A percentile compares a stretch with the other conserved stretches of the same genome.
Conservation (phyloP, 2,888 invertebrate species). For the Orthonychiurus folsomi region DNA sequence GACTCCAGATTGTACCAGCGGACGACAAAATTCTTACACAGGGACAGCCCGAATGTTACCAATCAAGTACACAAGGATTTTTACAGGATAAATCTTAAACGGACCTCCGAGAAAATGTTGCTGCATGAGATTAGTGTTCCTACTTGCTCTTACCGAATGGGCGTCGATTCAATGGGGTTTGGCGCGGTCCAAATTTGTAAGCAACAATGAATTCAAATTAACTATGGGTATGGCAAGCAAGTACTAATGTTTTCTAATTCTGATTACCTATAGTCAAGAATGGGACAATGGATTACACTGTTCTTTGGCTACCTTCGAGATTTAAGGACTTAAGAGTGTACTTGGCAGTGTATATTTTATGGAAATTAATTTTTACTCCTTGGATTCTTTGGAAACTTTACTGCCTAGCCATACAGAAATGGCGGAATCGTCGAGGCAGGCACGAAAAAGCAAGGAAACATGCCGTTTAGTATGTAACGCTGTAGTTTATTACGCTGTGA, state of each 20-base stretch:
- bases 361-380: constrained; percentile 40
- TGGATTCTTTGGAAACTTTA: constrained; percentile 17
- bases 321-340: constrained; percentile 57
- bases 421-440: neutral
- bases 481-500: neutral
- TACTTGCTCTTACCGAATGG: constrained; percentile 95
- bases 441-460: neutral
- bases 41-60: neutral
- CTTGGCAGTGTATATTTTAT: constrained; percentile 44
- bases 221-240: constrained; percentile 12
- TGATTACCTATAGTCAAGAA: constrained; percentile 52
- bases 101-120: constrained; percentile 17
- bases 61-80: neutral
- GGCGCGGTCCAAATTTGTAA: constrained; percentile 68
- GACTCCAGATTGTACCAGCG: neutral
- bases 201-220: constrained; percentile 11
- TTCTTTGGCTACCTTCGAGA: constrained; percentile 67
- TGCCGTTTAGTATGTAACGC: neutral
- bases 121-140: constrained; percentile 78
- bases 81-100: neutral
- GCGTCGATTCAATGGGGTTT: constrained; percentile 73
- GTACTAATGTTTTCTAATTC: constrained; percentile 23
- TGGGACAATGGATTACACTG: constrained; percentile 54
- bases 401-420: neutral
- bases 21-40: neutral